Base-by-base conservation (phyloP, 1,140 invertebrate species). In the Scaptomyza graminum region DNA sequence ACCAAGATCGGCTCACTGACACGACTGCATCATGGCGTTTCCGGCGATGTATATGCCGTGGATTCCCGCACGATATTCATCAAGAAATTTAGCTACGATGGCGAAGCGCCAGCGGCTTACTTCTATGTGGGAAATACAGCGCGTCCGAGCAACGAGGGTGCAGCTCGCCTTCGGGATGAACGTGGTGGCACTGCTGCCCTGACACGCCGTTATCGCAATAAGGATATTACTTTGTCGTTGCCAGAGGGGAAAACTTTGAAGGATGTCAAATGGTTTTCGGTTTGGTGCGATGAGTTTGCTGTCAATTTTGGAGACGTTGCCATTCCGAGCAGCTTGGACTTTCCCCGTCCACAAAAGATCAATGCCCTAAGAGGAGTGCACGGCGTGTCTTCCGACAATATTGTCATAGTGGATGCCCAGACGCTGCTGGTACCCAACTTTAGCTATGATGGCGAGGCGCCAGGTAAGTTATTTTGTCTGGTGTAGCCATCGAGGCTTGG, bases 241-340 rank as follows among this genome's bases (percentile, higher is more conserved):
- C 97, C 97, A 0, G 96, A 97, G 68, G 96, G 96, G 16, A 96
- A 96, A 90, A 96, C 95, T 5, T 93, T 97, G 46, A 94, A 94
- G n/a, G 91, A 96, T 88, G 94, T 97, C 78, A 95, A 95, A 76
- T 98, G 97, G 95, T 96, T 98, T 88, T 95, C 96, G 12, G 94
- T 98, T 1, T 98, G 96, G 96, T 98, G 97, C 90, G 95, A 97
- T 80, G 96, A 97, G 88, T 98, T 95, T 81, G 93, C 96, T 31
- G 97, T 98, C 87, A 97, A 97, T 92, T 98, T 98, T 81, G 97
- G 96, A 11, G 96, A 97, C 76, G 95, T 98, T 16, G 94, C 94
- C 78, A 96, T 98, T 73, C 95, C 96, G 0, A 93, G 93, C 62
- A 94, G 94, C 71, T 93, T 97, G 81, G 96, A 97, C 89, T 97